These are phyloP conservation scores for Sterna hirundo DNA, from an alignment of 2,113 vertebrate species.

Conservation along the genomic window DNA sequence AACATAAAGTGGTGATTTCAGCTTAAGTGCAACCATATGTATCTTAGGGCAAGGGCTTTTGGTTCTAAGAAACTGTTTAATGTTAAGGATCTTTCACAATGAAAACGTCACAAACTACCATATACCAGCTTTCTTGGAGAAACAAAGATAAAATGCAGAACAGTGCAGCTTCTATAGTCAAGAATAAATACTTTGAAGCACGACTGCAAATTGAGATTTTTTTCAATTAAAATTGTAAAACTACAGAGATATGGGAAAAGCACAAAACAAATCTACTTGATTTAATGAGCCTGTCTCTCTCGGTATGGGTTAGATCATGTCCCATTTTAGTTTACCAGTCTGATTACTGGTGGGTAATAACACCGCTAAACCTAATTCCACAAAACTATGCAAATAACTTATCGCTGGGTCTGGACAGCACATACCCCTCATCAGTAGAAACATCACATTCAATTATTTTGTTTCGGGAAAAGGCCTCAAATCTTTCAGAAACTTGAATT, in stretches of 20 bases:
- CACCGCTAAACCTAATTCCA: not conserved
- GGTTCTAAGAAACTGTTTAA: conserved; percentile 26
- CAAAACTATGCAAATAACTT: not conserved
- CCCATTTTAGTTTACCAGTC: not conserved
- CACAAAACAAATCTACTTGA: not conserved
- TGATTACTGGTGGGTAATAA: not conserved
- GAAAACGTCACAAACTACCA: conserved; percentile 8
- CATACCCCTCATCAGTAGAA: not conserved
- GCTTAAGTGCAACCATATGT: conserved; percentile 64
- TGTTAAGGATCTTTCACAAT: conserved; percentile 33
- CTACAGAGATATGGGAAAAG: not conserved
- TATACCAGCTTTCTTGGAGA: not conserved
- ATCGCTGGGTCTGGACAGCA: not conserved
- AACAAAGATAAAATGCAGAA: not conserved
- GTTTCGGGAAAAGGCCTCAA: not conserved
- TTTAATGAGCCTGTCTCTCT: not conserved
- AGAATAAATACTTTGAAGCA: not conserved
- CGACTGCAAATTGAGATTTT: not conserved
- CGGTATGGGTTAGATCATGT: not conserved
- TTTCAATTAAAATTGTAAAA: not conserved
- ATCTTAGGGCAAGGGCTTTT: not conserved
- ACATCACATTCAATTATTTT: not conserved
- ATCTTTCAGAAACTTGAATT: not conserved
- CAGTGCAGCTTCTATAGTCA: not conserved
- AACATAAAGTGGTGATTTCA: conserved; percentile 63